phyloP scores from a whole-genome alignment of 30 jellyfish, hydroid and myxozoan species.

The Sanderia malayensis region DNA sequence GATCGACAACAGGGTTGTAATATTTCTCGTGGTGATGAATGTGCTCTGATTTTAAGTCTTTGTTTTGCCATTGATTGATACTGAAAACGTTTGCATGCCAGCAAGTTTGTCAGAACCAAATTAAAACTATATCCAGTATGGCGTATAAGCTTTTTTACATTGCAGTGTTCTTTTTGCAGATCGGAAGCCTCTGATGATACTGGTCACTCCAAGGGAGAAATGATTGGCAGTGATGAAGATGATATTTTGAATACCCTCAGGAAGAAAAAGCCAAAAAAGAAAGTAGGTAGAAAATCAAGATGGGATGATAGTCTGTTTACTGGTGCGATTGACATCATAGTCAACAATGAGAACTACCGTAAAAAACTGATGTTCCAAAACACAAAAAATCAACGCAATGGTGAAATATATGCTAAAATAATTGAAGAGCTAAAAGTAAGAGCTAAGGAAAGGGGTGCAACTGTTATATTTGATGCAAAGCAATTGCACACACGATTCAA shows the following conservation, averaged over 20 bases:
- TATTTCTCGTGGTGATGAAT: background rate
- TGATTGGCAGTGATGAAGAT: background rate
- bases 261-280: background rate
- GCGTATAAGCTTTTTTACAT: background rate
- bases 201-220: constrained; percentile 1
- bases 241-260: background rate
- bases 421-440: background rate
- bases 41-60: background rate
- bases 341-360: background rate
- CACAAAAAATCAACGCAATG: background rate
- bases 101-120: background rate
- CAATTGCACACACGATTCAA: constrained; percentile 2
- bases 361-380: background rate
- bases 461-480: background rate
- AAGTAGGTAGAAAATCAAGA: background rate
- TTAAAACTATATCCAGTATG: background rate
- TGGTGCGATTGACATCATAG: background rate
- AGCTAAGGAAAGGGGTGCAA: constrained; percentile 1
- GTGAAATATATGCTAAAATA: background rate
- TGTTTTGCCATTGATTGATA: background rate
- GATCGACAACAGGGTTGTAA: too few species aligned
- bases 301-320: background rate
- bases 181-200: background rate
- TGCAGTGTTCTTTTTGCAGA: background rate
- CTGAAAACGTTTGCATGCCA: background rate